These are phyloP conservation scores for Rhineura floridana DNA, from an alignment of 2,113 vertebrate genomes.

Conservation along the genomic window DNA sequence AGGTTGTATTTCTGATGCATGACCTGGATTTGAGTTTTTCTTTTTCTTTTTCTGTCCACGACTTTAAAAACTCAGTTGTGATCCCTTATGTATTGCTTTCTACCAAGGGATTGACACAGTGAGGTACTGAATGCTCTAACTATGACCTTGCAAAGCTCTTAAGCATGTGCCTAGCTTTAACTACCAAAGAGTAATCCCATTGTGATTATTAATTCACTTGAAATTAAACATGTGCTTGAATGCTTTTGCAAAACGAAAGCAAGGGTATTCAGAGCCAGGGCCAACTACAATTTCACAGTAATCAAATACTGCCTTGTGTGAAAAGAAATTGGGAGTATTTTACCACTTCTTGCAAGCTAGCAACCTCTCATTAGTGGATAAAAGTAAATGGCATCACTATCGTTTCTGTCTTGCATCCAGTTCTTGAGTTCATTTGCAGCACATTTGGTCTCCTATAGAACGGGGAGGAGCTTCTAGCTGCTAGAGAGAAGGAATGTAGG, in stretches of 20 bases:
- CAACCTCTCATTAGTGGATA: not conserved
- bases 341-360: not conserved
- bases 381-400: not conserved
- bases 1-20: not conserved
- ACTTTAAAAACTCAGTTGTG: not conserved
- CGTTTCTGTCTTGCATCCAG: not conserved
- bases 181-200: conserved; percentile 5
- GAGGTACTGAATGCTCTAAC: not conserved
- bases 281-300: not conserved
- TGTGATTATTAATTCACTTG: conserved; percentile 27
- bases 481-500: not conserved
- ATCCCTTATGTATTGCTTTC: not conserved
- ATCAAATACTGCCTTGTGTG: not conserved
- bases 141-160: conserved; percentile 12
- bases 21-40: not conserved
- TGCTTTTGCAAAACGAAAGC: not conserved
- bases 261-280: not conserved
- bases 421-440: not conserved
- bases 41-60: not conserved
- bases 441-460: not conserved
- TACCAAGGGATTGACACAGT: not conserved
- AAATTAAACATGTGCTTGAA: conserved; percentile 12
- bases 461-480: not conserved
- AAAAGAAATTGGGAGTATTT: conserved; percentile 6
- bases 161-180: conserved; percentile 18